Evolutionary conservation across 1,140 invertebrate genomes (phyloP), one percentile per base, ranked within the genome.

Genomic region (Hylyphantes graminicola): DNA sequence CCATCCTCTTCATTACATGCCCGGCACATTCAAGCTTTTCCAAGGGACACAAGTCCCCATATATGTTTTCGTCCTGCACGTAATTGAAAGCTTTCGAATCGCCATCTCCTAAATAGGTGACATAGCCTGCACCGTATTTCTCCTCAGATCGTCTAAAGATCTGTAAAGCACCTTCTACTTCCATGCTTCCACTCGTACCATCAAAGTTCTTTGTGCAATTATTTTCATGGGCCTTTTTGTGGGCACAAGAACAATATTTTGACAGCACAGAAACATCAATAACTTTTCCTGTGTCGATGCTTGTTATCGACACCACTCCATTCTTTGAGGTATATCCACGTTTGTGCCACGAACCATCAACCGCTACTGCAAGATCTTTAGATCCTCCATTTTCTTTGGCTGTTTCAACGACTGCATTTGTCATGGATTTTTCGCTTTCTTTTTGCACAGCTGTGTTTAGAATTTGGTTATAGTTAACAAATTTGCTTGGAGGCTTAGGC

Each of bases 281-380:
- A 50, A 87, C 80, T 74, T 85, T 84, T 21, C 85, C 86, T 19
- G 86, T 87, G 55, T 86, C 86, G 21, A 87, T 21, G 72, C 79
- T 86, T 9, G 85, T 87, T 12, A 78, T 54, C 2, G 80, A 75
- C n/a, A 85, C 86, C 35, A 84, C 70, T 17, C 86, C 86, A 77
- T 87, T 86, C 21, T 73, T 85, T 0, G 84, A 87, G 7, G 64
- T 77, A 73, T 85, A 87, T 50, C 86, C 83, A 48, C 86, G 21
- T 76, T 86, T 86, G 57, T 87, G 84, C 86, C 86, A 87, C 21
- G 50, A 65, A 12, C 86, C 85, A 67, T 87, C 75, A 50, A 87
- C 59, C 10, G 86, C 79, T 8, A 86, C 65, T 9, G 72, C 70
- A 50, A 87, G 59, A 84, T 87, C 61, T 17, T 21, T 35, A 48